A percentile compares a stretch with the other conserved stretches of the same genome.
phyloP scores from a whole-genome alignment of 2,797 vertebrate genomes.

The Platyrinchus mystaceus region DNA sequence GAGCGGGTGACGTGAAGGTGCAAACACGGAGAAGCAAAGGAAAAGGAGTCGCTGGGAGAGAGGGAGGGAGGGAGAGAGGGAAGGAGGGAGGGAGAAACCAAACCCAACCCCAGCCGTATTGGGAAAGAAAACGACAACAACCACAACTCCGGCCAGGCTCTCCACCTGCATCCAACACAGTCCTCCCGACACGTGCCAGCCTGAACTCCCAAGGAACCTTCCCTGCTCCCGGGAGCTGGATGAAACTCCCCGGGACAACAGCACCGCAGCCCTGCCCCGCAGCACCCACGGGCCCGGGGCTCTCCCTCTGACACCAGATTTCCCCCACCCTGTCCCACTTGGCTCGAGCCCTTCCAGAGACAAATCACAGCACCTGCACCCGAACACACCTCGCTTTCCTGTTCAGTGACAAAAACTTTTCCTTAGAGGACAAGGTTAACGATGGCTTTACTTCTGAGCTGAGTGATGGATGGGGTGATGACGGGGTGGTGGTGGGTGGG shows the following conservation, averaged over 20 bases:
- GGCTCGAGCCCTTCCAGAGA: conserved; percentile 24
- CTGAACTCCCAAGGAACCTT: not conserved
- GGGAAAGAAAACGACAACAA: not conserved
- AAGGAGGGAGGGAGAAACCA: not conserved
- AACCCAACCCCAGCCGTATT: not conserved
- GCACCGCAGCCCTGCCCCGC: not conserved
- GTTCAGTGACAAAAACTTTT: not conserved
- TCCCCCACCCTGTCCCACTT: conserved; percentile 38
- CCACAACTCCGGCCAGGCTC: not conserved
- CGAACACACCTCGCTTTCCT: conserved; percentile 26
- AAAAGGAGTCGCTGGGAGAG: not conserved
- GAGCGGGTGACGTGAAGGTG: not conserved
- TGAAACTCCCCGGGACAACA: not conserved
- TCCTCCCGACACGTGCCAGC: not conserved
- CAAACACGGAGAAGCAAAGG: not conserved
- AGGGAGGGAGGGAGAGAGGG: not conserved
- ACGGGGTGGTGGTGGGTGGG: not conserved
- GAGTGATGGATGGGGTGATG: conserved; percentile 56
- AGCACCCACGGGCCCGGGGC: not conserved
- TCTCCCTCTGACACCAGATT: not conserved
- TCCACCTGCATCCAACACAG: not conserved
- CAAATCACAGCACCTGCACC: not conserved
- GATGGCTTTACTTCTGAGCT: conserved; percentile 48
- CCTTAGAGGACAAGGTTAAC: conserved; percentile 23
- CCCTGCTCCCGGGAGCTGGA: not conserved